Conservation (phyloP, 2,113 vertebrate genomes). For the Taurulus bubalis region DNA sequence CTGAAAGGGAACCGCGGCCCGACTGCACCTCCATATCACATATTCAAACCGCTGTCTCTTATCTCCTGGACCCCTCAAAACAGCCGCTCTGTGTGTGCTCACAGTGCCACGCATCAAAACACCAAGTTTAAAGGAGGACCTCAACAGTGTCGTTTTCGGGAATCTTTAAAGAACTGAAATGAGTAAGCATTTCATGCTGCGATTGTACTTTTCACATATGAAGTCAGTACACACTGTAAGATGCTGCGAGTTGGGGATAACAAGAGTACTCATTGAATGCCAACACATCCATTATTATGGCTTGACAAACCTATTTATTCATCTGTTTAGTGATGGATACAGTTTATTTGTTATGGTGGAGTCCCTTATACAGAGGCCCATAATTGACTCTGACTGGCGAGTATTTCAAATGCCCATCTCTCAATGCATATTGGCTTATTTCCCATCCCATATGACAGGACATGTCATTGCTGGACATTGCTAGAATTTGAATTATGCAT, state of each 20-base stretch:
- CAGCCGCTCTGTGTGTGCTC: slow-evolving; percentile 38
- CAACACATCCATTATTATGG: slow-evolving; percentile 12
- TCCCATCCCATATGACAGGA: slow-evolving; percentile 25
- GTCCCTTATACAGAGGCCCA: not conserved
- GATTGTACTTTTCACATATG: not conserved
- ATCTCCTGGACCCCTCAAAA: slow-evolving; percentile 56
- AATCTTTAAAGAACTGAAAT: slow-evolving; percentile 42
- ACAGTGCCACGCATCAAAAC: slow-evolving; percentile 50
- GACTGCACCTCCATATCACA: slow-evolving; percentile 32
- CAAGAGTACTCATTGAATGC: slow-evolving; percentile 9
- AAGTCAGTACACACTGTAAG: not conserved
- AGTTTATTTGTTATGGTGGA: not conserved
- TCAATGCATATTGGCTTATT: slow-evolving; percentile 13
- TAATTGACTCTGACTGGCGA: slow-evolving; percentile 11
- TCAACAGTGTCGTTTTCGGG: slow-evolving; percentile 6
- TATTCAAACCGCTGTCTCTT: slow-evolving; percentile 45
- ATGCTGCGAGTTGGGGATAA: slow-evolving; percentile 11
- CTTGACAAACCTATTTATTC: not conserved
- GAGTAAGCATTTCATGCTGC: slow-evolving; percentile 27
- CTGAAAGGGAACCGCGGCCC: slow-evolving; percentile 44
- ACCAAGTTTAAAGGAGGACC: slow-evolving; percentile 12
- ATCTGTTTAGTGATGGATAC: slow-evolving; percentile 2
- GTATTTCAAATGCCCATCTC: slow-evolving; percentile 34
- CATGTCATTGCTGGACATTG: slow-evolving; percentile 15
- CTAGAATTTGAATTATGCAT: slow-evolving; percentile 46